These are phyloP conservation scores for Alectoris magna DNA, from an alignment of 2,797 vertebrate species.

Conservation along the genomic window DNA sequence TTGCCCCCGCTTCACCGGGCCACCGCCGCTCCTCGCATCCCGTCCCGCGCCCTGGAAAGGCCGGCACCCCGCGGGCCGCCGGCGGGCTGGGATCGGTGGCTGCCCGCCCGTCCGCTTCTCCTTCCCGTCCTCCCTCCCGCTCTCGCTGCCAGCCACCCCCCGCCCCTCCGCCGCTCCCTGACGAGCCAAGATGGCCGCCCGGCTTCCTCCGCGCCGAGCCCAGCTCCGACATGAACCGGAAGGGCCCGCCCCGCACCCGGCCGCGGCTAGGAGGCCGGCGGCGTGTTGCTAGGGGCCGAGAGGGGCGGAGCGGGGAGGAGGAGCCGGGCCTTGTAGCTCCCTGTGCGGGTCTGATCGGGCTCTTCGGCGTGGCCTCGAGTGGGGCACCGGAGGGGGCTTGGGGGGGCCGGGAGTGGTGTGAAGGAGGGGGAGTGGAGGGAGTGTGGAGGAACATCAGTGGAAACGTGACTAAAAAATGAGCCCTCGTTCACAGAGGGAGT, in stretches of 20 bases:
- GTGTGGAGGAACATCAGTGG: not conserved
- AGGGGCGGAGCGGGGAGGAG: not conserved
- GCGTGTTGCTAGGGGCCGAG: not conserved
- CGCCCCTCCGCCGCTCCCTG: slow-evolving; percentile 51
- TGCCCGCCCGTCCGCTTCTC: not conserved
- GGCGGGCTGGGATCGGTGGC: not conserved
- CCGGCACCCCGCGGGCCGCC: not conserved
- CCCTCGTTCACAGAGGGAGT: fast-evolving
- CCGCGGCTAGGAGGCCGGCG: slow-evolving; percentile 40
- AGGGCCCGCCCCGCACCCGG: slow-evolving; percentile 72
- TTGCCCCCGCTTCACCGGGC: not conserved
- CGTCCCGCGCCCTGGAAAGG: not conserved
- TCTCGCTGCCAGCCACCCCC: not conserved
- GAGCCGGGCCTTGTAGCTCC: not conserved
- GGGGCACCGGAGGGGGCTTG: no score
- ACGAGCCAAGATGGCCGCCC: slow-evolving; percentile 96
- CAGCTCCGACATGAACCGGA: slow-evolving; percentile 82
- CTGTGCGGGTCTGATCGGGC: no score
- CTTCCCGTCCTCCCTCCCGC: not conserved
- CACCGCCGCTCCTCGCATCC: not conserved
- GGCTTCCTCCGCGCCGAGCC: slow-evolving; percentile 83
- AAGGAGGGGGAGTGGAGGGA: no score
- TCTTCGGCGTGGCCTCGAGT: no score
- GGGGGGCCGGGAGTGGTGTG: no score
- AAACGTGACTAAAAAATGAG: not conserved